Evolutionary conservation across 1,140 invertebrate genomes (phyloP), one percentile per base, ranked within the genome.

Genomic region (Bombus ignitus): DNA sequence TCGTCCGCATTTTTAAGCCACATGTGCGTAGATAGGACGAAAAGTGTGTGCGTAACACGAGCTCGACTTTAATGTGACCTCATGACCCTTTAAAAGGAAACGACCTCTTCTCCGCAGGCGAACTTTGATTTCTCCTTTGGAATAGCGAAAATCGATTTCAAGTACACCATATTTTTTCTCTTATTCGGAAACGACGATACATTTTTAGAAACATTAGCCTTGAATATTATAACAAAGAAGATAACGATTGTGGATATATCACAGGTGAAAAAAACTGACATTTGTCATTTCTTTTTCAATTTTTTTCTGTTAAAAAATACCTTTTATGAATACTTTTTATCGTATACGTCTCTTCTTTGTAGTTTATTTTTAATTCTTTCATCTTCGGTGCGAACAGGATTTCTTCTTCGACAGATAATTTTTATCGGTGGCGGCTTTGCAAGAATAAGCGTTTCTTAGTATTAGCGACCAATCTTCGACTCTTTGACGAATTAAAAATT

Each of bases 31-130:
- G 37, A 76, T 18, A 78, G 83, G 53, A 35, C 42, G 53, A 39
- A 42, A 47, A 72, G 65, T 68, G 68, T 22, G 22, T 71, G 66
- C 78, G 65, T 70, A 72, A 65, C 57, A 53, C 68, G 28, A 85
- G 68, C 32, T 85, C 83, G 35, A 80, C 83, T 85, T 85, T 85
- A 85, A 85, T 65, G 68, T 85, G 78, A 85, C 83, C 83, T 62
- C 83, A 85, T 85, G 83, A 85, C 83, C 83, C 83, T 73, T 85
- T 85, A 80, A 85, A 62, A 80, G 83, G 37, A 80, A 77, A 80
- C 68, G 35, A 22, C 68, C n/a, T 84, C 76, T 53, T 35, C 28
- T 47, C 32, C 32, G 39, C 22, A 32, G 10, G 9, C 18, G 47
- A 72, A 79, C 53, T 79, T 84, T 84, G 66, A 84, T 71, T 68